Evolutionary conservation across 2,888 invertebrate species (phyloP).

Genomic region (Dryobotodes eremita): DNA sequence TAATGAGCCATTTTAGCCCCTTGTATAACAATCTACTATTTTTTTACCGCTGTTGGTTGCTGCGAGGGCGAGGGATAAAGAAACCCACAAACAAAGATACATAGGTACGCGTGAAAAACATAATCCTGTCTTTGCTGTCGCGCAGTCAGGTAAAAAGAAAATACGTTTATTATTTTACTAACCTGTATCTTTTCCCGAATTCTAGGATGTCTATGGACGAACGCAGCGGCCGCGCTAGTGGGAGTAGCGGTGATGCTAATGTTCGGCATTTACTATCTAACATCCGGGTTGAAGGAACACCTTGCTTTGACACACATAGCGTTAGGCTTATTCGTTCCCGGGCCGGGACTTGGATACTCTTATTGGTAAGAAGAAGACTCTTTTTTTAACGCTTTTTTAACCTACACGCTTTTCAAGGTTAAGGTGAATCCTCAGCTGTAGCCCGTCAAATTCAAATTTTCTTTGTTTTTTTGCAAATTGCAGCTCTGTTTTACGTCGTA

Average conservation of each 20-base stretch:
- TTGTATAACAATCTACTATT: too few species aligned
- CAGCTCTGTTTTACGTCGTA: too few species aligned
- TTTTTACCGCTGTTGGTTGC: too few species aligned
- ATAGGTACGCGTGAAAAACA: background rate
- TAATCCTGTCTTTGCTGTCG: background rate
- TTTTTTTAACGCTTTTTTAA: background rate
- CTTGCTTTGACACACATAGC: constrained; percentile 84
- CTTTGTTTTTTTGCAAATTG: too few species aligned
- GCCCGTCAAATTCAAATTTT: too few species aligned
- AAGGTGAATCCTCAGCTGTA: too few species aligned
- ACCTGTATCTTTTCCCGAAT: background rate
- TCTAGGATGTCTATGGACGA: constrained; percentile 84
- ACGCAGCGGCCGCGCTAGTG: constrained; percentile 74
- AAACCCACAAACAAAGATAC: background rate
- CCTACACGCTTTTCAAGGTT: too few species aligned
- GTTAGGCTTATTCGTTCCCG: constrained; percentile 71
- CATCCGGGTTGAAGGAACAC: constrained; percentile 79
- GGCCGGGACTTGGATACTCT: constrained; percentile 81
- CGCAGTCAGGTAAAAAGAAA: background rate
- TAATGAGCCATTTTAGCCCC: too few species aligned
- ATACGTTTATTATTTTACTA: background rate
- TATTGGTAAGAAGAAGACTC: constrained; percentile 80
- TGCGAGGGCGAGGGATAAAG: background rate
- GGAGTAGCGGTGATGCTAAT: constrained; percentile 77
- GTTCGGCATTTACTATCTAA: constrained; percentile 85